These are phyloP conservation scores for Corythoichthys intestinalis DNA, from an alignment of 2,113 vertebrate species.

Conservation along the genomic window DNA sequence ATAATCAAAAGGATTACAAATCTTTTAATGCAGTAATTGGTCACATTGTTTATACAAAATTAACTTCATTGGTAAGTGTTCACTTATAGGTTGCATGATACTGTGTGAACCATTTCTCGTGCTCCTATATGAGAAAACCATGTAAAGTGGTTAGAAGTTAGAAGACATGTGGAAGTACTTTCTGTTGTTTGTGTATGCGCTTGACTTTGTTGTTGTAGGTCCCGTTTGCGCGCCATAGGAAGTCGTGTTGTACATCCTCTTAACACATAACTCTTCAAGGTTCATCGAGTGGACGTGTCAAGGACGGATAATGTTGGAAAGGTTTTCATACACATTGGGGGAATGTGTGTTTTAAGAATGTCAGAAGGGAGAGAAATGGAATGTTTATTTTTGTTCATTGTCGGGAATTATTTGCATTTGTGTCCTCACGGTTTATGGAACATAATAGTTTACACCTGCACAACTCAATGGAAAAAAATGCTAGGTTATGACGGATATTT, in stretches of 20 bases:
- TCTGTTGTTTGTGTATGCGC: conserved; percentile 33
- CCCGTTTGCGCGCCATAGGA: conserved; percentile 26
- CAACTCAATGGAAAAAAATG: no score
- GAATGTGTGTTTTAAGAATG: background rate
- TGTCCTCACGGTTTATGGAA: background rate
- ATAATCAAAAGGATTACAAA: no score
- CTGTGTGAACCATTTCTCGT: conserved; percentile 20
- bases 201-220: conserved; percentile 35
- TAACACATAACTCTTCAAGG: conserved; percentile 3
- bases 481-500: no score
- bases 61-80: no score
- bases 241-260: conserved; percentile 19
- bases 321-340: background rate
- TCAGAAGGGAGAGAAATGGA: background rate
- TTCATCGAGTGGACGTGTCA: conserved; percentile 10
- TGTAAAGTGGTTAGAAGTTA: conserved; percentile 24
- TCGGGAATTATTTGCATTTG: background rate
- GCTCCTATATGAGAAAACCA: conserved; percentile 41
- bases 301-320: conserved; percentile 2
- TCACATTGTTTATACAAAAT: no score
- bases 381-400: background rate
- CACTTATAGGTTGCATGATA: conserved; percentile 40
- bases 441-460: no score
- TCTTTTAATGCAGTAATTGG: no score
- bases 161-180: conserved; percentile 43